Evolutionary conservation across 2,113 vertebrate genomes (phyloP).

Genomic region (Malurus melanocephalus): DNA sequence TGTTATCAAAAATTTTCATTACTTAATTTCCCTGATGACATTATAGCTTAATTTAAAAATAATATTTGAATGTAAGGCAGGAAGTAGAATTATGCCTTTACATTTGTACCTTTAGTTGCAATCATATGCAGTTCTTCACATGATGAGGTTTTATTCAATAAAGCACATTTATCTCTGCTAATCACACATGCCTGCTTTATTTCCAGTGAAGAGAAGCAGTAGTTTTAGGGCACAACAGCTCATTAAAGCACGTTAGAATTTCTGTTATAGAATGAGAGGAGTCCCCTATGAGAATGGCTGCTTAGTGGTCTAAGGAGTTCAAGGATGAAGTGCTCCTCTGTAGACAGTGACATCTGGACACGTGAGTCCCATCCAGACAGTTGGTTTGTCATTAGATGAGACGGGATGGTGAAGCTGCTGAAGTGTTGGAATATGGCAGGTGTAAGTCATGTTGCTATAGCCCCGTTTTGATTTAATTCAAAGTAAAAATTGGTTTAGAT

Average conservation of each 20-base stretch:
- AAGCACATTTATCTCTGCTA: not conserved
- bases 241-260: not conserved
- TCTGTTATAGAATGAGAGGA: not conserved
- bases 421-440: not conserved
- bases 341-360: not conserved
- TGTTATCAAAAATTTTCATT: not conserved
- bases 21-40: not conserved
- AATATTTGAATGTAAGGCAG: not conserved
- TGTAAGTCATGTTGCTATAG: not conserved
- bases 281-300: not conserved
- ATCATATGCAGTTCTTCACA: not conserved
- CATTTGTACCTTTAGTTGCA: not conserved
- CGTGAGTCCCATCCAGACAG: not conserved
- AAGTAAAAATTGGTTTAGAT: not conserved
- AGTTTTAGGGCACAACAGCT: not conserved
- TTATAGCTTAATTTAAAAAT: constrained; percentile 11
- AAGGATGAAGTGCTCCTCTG: not conserved
- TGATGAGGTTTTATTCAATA: not conserved
- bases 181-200: not conserved
- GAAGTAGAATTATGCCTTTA: not conserved
- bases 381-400: not conserved
- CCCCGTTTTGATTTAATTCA: not conserved
- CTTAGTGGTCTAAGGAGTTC: not conserved
- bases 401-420: not conserved
- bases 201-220: not conserved